Base-by-base conservation (phyloP, 2,888 invertebrate genomes). In the Agonum fuliginosum region DNA sequence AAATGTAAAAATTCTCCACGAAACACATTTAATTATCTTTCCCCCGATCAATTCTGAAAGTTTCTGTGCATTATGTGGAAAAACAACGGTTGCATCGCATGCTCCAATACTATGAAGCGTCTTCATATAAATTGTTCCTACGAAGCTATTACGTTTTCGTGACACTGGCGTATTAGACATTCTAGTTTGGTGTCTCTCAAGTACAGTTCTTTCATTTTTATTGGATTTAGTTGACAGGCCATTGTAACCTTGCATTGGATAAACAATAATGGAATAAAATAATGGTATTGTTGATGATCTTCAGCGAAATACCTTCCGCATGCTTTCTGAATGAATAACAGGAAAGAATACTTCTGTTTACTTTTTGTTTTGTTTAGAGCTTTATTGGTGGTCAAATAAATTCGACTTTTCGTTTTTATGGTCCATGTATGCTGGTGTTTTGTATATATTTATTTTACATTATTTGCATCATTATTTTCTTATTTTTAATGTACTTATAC, bases 131-230 rank as follows among this genome's bases (percentile, higher is more conserved):
- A 46, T 70, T 27, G 48, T 46, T 70, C 22, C n/a, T n/a, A n/a
- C 20, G 20, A 22, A 43, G 70, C 46, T 69, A 69, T 70, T 70
- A 46, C 24, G 27, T 22, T 46, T 24, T 17, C 70, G 70, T 70
- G 70, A 70, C 70, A 70, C 46, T 43, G 46, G 14, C 30, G 10
- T 70, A 70, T 70, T 70, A 70, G 70, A 17, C 70, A 22, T 27
- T 46, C 17, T 20, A 17, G 27, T 24, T 65, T 46, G 70, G 46
- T 46, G 46, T 41, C 43, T 67, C 20, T 46, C 24, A 43, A 46
- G 70, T 70, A 70, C 70, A 70, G 70, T 70, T 46, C 48, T 70
- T 46, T 70, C 24, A 70, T 70, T 22, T 41, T 67, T 41, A 67
- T 67, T 41, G 12, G 41, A 37, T 2, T 27, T 27, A 12, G 22